Evolutionary conservation across 2,113 vertebrate species (phyloP).

Genomic region (Macquaria australasica): DNA sequence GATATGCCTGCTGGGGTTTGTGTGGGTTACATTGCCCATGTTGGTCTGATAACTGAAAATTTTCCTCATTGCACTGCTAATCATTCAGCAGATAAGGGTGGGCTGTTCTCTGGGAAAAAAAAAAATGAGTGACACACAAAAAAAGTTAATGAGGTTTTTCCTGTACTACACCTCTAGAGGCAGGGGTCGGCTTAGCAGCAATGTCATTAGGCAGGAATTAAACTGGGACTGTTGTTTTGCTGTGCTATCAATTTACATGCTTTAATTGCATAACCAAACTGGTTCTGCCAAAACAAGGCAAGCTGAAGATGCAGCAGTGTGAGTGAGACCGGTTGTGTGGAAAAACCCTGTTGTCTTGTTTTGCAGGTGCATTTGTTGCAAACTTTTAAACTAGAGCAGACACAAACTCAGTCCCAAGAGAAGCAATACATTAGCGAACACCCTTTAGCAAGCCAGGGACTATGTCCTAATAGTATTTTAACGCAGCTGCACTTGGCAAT

Average conservation of each 20-base stretch:
- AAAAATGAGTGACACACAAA: slow-evolving; percentile 50
- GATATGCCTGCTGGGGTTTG: slow-evolving; percentile 58
- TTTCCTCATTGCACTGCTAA: slow-evolving; percentile 73
- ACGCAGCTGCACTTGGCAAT: slow-evolving; percentile 75
- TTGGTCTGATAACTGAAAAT: slow-evolving; percentile 40
- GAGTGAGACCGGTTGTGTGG: slow-evolving; percentile 19
- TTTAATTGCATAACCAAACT: slow-evolving; percentile 78
- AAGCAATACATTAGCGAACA: slow-evolving; percentile 65
- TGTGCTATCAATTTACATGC: slow-evolving; percentile 79
- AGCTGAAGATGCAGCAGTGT: slow-evolving; percentile 32
- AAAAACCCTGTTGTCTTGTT: slow-evolving; percentile 34
- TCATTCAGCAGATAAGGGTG: slow-evolving; percentile 72
- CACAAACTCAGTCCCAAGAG: slow-evolving; percentile 66
- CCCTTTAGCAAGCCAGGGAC: slow-evolving; percentile 59
- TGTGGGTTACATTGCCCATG: slow-evolving; percentile 59
- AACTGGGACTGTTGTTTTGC: slow-evolving; percentile 79
- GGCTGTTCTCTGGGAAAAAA: slow-evolving; percentile 41
- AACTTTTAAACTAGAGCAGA: slow-evolving; percentile 71
- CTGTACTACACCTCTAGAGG: slow-evolving; percentile 75
- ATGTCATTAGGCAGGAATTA: slow-evolving; percentile 80
- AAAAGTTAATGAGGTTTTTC: slow-evolving; percentile 81
- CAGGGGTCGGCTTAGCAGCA: slow-evolving; percentile 74
- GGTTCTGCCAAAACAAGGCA: slow-evolving; percentile 50
- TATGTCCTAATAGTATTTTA: slow-evolving; percentile 75
- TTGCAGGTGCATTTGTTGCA: slow-evolving; percentile 50